Base-by-base conservation (phyloP, 2,113 vertebrate genomes). In the Poeciliopsis retropinna region DNA sequence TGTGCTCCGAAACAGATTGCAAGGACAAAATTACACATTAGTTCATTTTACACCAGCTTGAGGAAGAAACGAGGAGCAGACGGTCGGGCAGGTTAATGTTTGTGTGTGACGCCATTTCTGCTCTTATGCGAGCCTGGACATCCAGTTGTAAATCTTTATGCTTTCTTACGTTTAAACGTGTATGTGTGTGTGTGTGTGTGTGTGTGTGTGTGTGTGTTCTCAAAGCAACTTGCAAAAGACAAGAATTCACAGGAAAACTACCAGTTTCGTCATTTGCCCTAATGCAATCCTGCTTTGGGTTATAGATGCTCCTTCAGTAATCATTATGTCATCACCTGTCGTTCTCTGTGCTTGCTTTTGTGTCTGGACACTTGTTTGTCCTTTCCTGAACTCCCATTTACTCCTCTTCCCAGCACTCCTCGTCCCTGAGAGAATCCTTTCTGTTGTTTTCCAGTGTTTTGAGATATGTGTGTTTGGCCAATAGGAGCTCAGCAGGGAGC, bases 391-490 rank as follows among this genome's bases (percentile, higher is more conserved):
- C 54, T 81, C 63, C 73, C 75, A 75, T 57, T 70, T 70, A 15
- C 25, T 60, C 29, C 64, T 68, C 39, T 88, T 91, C 85, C 81
- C 87, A 87, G 79, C 89, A 76, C 81, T 76, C 71, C 81, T 85
- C 68, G 80, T 73, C 70, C 85, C 85, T 62, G 25, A 70, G 79
- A 81, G 84, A 65, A 60, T 80, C 76, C 70, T 80, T 64, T 79
- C 73, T 87, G 86, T 89, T 89, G 87, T 90, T 89, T 85, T 84
- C 80, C 77, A 60, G 47, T 86, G 80, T 90, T 88, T 90, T 91
- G 85, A 86, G 92, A 84, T 92, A 86, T 82, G 84, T 86, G 90
- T 91, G 83, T 92, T 89, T 90, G 90, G 88, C 88, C 75, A 73
- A 86, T 86, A 78, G 17, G 44, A 60, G 75, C 87, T 78, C 91